Percentiles rank a stretch among this genome's conserved stretches.
phyloP scores from a whole-genome alignment of 2,113 vertebrate genomes.

The Macrotis lagotis region DNA sequence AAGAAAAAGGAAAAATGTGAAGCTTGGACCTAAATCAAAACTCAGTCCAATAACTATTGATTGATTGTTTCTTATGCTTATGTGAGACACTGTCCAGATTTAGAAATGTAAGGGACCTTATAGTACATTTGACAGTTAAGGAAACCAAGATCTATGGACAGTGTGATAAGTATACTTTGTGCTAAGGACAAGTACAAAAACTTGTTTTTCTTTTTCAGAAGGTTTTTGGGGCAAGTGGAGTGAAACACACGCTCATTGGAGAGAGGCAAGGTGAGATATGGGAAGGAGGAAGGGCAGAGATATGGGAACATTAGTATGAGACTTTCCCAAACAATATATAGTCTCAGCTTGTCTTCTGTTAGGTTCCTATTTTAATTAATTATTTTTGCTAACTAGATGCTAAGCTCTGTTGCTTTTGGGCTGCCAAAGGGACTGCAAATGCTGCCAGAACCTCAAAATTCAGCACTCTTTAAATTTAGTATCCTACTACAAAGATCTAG shows the following conservation, averaged over 20 bases:
- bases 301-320: neutral
- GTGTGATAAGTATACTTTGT: neutral
- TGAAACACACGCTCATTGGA: neutral
- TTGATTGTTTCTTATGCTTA: neutral
- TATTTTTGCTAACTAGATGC: neutral
- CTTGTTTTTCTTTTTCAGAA: neutral
- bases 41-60: neutral
- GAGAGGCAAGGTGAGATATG: neutral
- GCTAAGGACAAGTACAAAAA: neutral
- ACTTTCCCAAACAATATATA: neutral
- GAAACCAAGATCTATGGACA: neutral
- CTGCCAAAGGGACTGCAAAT: neutral
- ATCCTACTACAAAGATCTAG: neutral
- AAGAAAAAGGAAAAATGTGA: neutral
- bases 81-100: neutral
- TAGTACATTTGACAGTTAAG: neutral
- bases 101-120: neutral
- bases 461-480: neutral
- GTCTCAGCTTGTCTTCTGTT: neutral
- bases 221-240: neutral
- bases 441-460: neutral
- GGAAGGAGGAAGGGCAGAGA: neutral
- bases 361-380: neutral
- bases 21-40: neutral
- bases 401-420: neutral